These are phyloP conservation scores for Tribolium freemani DNA, from an alignment of 2,888 invertebrate species.

Conservation along the genomic window DNA sequence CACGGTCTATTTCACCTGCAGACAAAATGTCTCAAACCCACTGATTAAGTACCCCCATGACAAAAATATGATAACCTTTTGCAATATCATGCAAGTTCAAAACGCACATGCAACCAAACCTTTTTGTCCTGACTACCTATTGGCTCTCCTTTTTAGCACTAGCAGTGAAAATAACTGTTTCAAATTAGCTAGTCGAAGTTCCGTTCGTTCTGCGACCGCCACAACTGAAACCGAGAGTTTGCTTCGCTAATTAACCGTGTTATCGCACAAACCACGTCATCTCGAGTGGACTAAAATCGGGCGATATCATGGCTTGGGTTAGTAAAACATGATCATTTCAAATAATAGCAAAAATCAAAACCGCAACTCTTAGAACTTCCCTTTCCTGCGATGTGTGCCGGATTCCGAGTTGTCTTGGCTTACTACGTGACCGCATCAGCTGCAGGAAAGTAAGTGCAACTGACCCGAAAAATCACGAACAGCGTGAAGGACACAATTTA, in stretches of 20 bases:
- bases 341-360: constrained; percentile 40
- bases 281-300: background rate
- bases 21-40: background rate
- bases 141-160: constrained; percentile 46
- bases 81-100: background rate
- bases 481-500: constrained; percentile 28
- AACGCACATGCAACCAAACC: background rate
- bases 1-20: constrained; percentile 23
- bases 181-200: constrained; percentile 44
- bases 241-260: constrained; percentile 23
- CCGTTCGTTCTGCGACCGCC: constrained; percentile 26
- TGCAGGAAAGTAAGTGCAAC: constrained; percentile 55
- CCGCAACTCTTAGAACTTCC: constrained; percentile 40
- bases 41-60: background rate
- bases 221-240: constrained; percentile 34
- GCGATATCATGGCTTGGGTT: background rate
- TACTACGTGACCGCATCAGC: constrained; percentile 56
- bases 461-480: constrained; percentile 46
- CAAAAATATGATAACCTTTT: background rate
- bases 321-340: constrained; percentile 26
- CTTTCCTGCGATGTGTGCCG: constrained; percentile 46
- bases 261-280: background rate
- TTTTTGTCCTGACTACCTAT: constrained; percentile 14
- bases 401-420: constrained; percentile 52
- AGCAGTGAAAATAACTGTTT: constrained; percentile 50